Evolutionary conservation across 2,797 vertebrate species (phyloP).

Genomic region (Bufotes viridis): DNA sequence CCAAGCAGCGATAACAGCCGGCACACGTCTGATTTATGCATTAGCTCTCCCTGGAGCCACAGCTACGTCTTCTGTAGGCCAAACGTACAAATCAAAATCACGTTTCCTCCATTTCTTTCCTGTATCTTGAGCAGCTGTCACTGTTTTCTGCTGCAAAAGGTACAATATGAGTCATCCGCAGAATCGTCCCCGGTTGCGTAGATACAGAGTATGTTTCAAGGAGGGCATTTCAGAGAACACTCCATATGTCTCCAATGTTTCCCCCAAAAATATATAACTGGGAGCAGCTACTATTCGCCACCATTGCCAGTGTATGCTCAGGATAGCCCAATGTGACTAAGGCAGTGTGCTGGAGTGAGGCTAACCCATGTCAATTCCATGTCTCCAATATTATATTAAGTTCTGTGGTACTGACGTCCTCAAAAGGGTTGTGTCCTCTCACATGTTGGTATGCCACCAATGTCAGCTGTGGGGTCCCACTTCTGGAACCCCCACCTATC

Average conservation of each 20-base stretch:
- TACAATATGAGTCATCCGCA: slow-evolving; percentile 15
- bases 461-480: too few relatives aligned
- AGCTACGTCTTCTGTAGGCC: neutral
- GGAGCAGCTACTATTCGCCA: neutral
- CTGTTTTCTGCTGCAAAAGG: slow-evolving; percentile 18
- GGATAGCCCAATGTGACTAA: neutral
- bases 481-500: too few relatives aligned
- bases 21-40: neutral
- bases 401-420: too few relatives aligned
- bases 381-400: too few relatives aligned
- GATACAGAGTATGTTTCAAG: slow-evolving; percentile 24
- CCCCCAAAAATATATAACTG: neutral
- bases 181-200: slow-evolving; percentile 2
- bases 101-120: slow-evolving; percentile 17
- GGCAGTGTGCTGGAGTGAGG: too few relatives aligned
- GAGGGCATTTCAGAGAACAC: neutral
- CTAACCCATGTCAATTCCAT: too few relatives aligned
- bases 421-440: too few relatives aligned
- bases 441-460: too few relatives aligned
- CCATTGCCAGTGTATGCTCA: neutral
- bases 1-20: neutral
- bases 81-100: neutral
- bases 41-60: neutral
- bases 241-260: neutral
- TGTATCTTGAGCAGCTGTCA: slow-evolving; percentile 18